Conservation (phyloP, 2,797 vertebrate genomes). For the Loris lydekkerianus region DNA sequence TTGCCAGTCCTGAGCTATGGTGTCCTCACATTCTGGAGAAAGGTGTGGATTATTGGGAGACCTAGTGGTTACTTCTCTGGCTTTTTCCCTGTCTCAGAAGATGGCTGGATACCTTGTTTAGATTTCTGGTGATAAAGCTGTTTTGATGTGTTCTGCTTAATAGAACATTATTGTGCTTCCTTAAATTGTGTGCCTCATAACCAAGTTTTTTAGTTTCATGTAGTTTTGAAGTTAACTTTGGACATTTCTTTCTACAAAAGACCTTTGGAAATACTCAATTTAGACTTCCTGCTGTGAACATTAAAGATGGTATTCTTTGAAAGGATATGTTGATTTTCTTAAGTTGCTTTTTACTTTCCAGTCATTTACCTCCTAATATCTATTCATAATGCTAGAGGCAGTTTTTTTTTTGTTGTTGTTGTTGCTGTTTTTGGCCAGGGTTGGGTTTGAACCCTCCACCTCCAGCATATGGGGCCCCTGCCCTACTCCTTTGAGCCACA, state of each 20-base stretch:
- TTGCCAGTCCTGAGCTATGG: constrained; percentile 66
- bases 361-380: background rate
- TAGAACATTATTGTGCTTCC: background rate
- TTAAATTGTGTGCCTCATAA: background rate
- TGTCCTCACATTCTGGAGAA: background rate
- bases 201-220: background rate
- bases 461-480: no score
- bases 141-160: background rate
- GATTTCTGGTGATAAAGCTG: background rate
- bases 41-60: background rate
- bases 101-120: background rate
- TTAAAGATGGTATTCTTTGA: background rate
- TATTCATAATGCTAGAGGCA: background rate
- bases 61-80: background rate
- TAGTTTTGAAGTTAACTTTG: background rate
- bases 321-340: background rate
- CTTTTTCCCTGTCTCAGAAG: background rate
- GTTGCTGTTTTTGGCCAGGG: no score
- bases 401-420: background rate
- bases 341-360: background rate
- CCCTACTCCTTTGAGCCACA: no score
- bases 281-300: background rate
- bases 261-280: background rate
- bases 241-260: background rate
- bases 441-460: no score